Base-by-base conservation (phyloP, 2,888 invertebrate genomes). In the Perizoma flavofasciatum region DNA sequence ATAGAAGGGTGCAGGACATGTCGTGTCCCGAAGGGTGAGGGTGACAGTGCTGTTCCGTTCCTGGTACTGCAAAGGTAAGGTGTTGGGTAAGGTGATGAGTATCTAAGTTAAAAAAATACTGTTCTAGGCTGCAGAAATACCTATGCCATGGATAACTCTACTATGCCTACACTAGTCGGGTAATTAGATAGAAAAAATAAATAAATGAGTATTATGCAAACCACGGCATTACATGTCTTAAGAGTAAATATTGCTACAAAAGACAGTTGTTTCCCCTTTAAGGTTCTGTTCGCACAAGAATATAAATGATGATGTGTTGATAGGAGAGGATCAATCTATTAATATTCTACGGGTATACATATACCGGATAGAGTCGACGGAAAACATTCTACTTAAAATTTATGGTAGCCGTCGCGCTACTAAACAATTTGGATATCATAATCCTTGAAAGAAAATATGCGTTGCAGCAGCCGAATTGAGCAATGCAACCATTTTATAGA, bases 11-110 rank as follows among this genome's bases (percentile, higher is more conserved):
- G 74, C 69, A 71, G 68, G 72, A 22, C 22, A 22, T 22, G 22
- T 22, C 22, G 22, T 22, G 3, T 22, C 22, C 22, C 61, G 70
- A 78, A 77, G 86, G 87, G 83, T 74, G 78, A 78, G 88, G 87
- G 85, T 73, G 80, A 74, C 72, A 65, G 89, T 86, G 72, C 82
- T 66, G 61, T 74, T 74, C 69, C 65, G 82, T 78, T 75, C 83
- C 85, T 76, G 90, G 87, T 68, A 89, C 88, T 69, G 55, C 65
- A 71, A 70, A 74, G 71, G 67, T 67, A 68, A 76, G 74, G 76
- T 75, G 22, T 22, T 22, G 22, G 22, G 22, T 22, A 22, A 22
- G 22, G 22, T 22, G 22, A 3, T 22, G 22, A 22, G 22, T 22
- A 22, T 22, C 22, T 22, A 2, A 22, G 22, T 22, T 2, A 22